A percentile compares a stretch with the other conserved stretches of the same genome.
Conservation (phyloP, 2,797 vertebrate genomes). For the Megalops cyprinoides region DNA sequence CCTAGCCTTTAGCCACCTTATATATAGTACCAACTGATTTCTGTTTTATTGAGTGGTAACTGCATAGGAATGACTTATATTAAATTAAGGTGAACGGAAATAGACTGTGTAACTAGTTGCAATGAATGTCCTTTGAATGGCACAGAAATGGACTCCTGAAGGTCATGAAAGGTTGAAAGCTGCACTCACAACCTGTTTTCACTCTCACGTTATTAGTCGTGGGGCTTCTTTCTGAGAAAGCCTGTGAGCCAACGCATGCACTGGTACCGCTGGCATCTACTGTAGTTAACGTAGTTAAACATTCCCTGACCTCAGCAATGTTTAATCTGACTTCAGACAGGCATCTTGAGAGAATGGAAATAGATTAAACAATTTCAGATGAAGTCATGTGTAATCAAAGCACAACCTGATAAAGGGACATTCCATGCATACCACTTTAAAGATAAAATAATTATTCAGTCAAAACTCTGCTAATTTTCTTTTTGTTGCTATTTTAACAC, state of each 20-base stretch:
- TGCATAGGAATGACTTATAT: too few relatives aligned
- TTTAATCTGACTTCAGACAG: slow-evolving; percentile 16
- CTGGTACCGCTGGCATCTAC: background rate
- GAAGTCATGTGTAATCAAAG: slow-evolving; percentile 20
- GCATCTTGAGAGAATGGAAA: slow-evolving; percentile 8
- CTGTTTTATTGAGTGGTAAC: too few relatives aligned
- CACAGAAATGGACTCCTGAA: background rate
- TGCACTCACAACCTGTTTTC: background rate
- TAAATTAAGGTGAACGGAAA: too few relatives aligned
- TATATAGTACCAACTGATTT: too few relatives aligned
- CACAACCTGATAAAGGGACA: slow-evolving; percentile 13
- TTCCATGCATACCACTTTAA: background rate
- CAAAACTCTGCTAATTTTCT: slow-evolving; percentile 16
- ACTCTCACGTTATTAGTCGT: background rate
- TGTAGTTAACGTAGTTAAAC: slow-evolving; percentile 16
- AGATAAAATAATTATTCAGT: slow-evolving; percentile 20
- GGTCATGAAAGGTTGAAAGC: background rate
- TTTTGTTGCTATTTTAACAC: background rate
- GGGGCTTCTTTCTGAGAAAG: background rate
- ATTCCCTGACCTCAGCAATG: slow-evolving; percentile 15
- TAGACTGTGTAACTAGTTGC: too few relatives aligned
- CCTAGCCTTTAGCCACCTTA: too few relatives aligned
- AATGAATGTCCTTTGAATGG: background rate
- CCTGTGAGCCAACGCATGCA: background rate
- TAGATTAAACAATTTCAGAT: slow-evolving; percentile 19